Conservation (phyloP, 1,140 invertebrate genomes). For the Tyrophagus putrescentiae region DNA sequence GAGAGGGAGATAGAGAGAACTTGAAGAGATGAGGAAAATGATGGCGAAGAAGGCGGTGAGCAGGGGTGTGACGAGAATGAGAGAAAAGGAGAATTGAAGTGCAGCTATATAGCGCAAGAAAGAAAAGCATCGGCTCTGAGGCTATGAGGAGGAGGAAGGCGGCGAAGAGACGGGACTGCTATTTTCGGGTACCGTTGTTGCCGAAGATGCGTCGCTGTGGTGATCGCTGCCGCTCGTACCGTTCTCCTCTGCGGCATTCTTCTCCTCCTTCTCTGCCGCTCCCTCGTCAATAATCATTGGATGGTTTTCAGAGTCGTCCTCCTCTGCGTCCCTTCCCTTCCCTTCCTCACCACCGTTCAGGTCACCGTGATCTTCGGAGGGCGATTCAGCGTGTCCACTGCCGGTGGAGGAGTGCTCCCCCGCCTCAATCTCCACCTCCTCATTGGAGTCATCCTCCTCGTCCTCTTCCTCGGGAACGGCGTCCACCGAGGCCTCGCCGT, state of each 20-base stretch:
- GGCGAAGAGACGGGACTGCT: conserved; percentile 5
- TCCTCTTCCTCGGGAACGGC: conserved; percentile 7
- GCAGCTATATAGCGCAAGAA: no score
- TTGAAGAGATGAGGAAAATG: no score
- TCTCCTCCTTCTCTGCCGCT: not conserved
- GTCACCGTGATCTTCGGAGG: no score
- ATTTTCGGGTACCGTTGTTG: not conserved
- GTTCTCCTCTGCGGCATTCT: not conserved
- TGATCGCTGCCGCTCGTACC: not conserved
- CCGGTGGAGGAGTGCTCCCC: not conserved
- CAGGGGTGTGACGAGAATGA: no score
- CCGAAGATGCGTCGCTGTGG: not conserved
- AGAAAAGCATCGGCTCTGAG: no score
- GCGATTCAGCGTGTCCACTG: not conserved
- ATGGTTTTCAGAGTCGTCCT: not conserved
- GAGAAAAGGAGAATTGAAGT: no score
- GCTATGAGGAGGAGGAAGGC: no score
- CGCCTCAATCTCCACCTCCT: not conserved
- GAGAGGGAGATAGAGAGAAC: no score
- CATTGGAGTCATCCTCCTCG: conserved; percentile 7
- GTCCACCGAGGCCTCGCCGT: not conserved
- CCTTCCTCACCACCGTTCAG: no score
- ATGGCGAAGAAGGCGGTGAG: no score
- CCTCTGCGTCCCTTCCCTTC: not conserved
- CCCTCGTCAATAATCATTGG: no score